phyloP scores from a whole-genome alignment of 1,140 invertebrate genomes.

The Lerema accius region DNA sequence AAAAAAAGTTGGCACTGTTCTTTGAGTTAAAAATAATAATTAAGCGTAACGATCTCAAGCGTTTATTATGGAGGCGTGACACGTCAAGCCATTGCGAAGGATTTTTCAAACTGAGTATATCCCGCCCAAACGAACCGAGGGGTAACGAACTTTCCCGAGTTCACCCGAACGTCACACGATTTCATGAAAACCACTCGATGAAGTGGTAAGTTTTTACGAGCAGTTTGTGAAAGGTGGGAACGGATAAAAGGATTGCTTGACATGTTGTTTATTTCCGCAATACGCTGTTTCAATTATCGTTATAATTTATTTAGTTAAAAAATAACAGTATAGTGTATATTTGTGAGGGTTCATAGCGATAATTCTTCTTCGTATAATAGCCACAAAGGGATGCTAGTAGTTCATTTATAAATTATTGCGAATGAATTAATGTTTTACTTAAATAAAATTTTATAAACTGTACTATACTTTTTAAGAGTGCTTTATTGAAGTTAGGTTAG shows the following conservation, averaged over 20 bases:
- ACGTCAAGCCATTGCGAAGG: constrained; percentile 48
- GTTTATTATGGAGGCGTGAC: constrained; percentile 38
- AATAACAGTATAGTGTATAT: no score
- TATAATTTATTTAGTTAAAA: background rate
- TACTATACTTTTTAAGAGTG: no score
- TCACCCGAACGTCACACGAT: constrained; percentile 56
- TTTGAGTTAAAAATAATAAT: constrained; percentile 42
- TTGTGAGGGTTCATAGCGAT: no score
- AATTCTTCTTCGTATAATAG: no score
- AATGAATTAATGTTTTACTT: no score
- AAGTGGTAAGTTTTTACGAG: constrained; percentile 81
- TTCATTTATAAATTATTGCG: no score
- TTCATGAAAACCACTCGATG: constrained; percentile 74
- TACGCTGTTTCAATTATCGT: background rate
- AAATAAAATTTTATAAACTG: no score
- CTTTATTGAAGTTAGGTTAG: no score
- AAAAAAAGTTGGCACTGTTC: constrained; percentile 41
- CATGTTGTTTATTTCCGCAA: constrained; percentile 41
- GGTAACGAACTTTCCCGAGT: constrained; percentile 46
- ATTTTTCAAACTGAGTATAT: constrained; percentile 56
- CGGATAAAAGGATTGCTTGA: constrained; percentile 68
- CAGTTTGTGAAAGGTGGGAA: constrained; percentile 62
- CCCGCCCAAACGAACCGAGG: constrained; percentile 61
- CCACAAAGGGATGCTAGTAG: no score
- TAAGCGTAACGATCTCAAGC: constrained; percentile 60